Percentiles rank a stretch among this genome's conserved stretches.
These are phyloP conservation scores for Epiblema foenella DNA, from an alignment of 2,888 invertebrate genomes.

Conservation along the genomic window DNA sequence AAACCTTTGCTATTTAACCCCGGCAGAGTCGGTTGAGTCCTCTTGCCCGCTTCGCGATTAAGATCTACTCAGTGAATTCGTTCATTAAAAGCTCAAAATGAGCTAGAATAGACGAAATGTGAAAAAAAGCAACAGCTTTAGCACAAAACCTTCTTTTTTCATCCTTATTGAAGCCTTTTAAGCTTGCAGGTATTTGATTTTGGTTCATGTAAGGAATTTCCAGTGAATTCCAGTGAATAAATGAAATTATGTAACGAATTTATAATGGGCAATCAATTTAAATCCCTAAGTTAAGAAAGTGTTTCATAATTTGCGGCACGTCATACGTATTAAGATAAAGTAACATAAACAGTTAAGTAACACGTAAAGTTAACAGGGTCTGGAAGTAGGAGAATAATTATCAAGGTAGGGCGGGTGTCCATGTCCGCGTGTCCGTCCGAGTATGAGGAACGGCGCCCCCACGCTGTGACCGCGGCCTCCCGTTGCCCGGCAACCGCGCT, in stretches of 20 bases:
- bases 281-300: slow-evolving; percentile 23
- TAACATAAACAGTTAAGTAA: too few species aligned
- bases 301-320: slow-evolving; percentile 23
- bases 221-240: background rate
- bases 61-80: slow-evolving; percentile 71
- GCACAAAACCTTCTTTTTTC: slow-evolving; percentile 40
- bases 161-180: slow-evolving; percentile 31
- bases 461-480: slow-evolving; percentile 76
- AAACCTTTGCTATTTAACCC: slow-evolving; percentile 73
- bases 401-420: slow-evolving; percentile 64
- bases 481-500: slow-evolving; percentile 80
- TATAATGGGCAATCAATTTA: slow-evolving; percentile 26
- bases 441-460: slow-evolving; percentile 74
- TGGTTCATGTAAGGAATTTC: slow-evolving; percentile 1
- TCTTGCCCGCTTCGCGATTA: slow-evolving; percentile 74
- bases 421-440: slow-evolving; percentile 60
- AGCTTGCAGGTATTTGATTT: slow-evolving; percentile 37
- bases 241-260: slow-evolving; percentile 10
- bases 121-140: slow-evolving; percentile 49
- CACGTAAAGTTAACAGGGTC: slow-evolving; percentile 76
- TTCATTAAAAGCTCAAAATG: slow-evolving; percentile 74
- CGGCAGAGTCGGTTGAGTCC: slow-evolving; percentile 72
- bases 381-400: slow-evolving; percentile 78
- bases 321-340: slow-evolving; percentile 59
- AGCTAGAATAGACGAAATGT: slow-evolving; percentile 61